A percentile compares a stretch with the other conserved stretches of the same genome.
These are phyloP conservation scores for Enteromius mattozi DNA, from an alignment of 2,797 vertebrate species.

Conservation along the genomic window DNA sequence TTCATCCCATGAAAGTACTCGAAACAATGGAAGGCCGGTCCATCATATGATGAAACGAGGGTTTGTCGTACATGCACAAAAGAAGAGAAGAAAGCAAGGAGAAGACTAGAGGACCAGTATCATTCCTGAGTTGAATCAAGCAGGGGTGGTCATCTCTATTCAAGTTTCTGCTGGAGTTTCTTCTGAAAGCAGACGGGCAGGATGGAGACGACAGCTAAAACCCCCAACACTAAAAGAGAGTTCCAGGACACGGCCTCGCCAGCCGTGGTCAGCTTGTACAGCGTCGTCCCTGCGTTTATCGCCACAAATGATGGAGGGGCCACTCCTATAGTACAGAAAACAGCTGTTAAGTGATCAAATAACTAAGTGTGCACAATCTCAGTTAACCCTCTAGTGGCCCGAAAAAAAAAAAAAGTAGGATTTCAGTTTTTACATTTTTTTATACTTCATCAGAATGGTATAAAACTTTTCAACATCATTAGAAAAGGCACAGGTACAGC, in stretches of 20 bases:
- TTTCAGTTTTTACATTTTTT: not conserved
- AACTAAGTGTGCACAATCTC: not conserved
- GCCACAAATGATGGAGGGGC: conserved; percentile 98
- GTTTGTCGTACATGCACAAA: conserved; percentile 11
- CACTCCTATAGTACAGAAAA: conserved; percentile 81
- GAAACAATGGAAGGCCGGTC: conserved; percentile 1
- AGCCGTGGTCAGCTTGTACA: conserved; percentile 97
- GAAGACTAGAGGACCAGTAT: conserved; percentile 46
- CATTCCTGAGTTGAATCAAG: conserved; percentile 68
- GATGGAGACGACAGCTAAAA: conserved; percentile 93
- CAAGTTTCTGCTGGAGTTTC: conserved; percentile 94
- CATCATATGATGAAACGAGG: not conserved
- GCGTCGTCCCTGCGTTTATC: conserved; percentile 96
- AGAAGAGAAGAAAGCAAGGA: conserved; percentile 8
- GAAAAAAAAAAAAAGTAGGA: no score
- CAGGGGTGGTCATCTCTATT: conserved; percentile 73
- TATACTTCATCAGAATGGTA: not conserved
- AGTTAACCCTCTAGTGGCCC: not conserved
- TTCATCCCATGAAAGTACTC: not conserved
- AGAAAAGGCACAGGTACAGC: not conserved
- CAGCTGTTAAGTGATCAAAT: not conserved
- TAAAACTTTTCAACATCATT: not conserved
- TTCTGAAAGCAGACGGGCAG: conserved; percentile 94
- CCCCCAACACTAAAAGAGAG: conserved; percentile 90
- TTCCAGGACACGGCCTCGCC: conserved; percentile 99